phyloP scores from a whole-genome alignment of 2,113 vertebrate species.

The Pteruthius melanotis region DNA sequence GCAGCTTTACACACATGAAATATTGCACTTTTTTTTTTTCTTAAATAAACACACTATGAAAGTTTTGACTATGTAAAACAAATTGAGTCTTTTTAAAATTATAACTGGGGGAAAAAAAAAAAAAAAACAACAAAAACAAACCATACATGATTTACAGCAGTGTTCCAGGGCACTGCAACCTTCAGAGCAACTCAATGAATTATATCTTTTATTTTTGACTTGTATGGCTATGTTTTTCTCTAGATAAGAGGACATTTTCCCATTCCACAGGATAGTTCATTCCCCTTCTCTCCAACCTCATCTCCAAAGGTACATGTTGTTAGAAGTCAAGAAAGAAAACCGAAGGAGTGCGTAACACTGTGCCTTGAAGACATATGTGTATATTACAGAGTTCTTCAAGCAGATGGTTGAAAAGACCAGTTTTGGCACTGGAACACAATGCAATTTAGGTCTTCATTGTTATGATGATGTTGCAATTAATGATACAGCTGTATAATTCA shows the following conservation, averaged over 20 bases:
- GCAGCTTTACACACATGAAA: background rate
- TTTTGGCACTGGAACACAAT: background rate
- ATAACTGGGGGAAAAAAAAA: background rate
- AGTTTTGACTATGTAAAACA: background rate
- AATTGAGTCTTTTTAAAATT: background rate
- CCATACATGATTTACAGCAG: background rate
- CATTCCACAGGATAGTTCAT: background rate
- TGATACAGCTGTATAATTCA: background rate
- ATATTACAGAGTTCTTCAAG: background rate
- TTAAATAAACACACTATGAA: background rate
- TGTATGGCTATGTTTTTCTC: background rate
- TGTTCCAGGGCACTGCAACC: background rate
- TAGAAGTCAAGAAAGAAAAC: background rate
- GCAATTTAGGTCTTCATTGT: background rate
- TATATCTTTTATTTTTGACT: background rate
- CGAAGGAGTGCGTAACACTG: background rate
- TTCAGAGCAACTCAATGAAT: background rate
- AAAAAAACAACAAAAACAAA: background rate
- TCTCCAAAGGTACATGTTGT: background rate
- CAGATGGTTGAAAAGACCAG: background rate
- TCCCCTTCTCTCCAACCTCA: background rate
- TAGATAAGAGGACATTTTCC: background rate
- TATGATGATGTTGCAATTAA: background rate
- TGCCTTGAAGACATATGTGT: background rate
- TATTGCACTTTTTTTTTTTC: background rate